Evolutionary conservation across 2,797 vertebrate genomes (phyloP), one percentile per base, ranked within the genome.

Genomic region (Falco biarmicus): DNA sequence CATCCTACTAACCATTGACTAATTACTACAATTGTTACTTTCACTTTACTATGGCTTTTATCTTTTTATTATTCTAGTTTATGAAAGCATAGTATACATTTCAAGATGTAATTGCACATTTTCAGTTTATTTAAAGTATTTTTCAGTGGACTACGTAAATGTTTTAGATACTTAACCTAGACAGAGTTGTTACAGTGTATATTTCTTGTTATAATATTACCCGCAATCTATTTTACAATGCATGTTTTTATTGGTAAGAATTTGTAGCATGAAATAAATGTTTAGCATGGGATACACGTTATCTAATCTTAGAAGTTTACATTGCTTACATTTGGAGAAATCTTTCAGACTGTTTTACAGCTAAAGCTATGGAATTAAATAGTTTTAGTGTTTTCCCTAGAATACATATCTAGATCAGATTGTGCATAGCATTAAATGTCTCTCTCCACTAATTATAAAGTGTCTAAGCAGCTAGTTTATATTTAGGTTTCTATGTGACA

Each of bases 1-100:
- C 28, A 51, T 71, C 18, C 5, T 69, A 57, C 69, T 84, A 91
- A 80, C 26, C 31, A 76, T 66, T 39, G n/a, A 57, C 8, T 54
- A 77, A 87, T 88, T 78, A 79, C 80, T 95, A 93, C n/a, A 73
- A 61, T 73, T 57, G 8, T 60, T 89, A 51, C 11, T 70, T 95
- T 73, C 39, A 73, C 5, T 65, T 73, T 71, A 48, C 9, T 51
- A 14, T 28, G 66, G 4, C 1, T 47, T 74, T 84, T 65, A 8
- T 15, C 29, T 74, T 77, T 63, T 34, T 3, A 43, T 39, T 77
- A 13, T 47, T 81, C 17, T 7, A 11, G 21, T 57, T 93, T 82
- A 50, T 41, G 39, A 86, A 96, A 77, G 7, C 2, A 56, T 17
- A 59, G 11, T 56, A 47, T 63, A 29, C 5, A 41, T 82, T 91